Base-by-base conservation (phyloP, 2,888 invertebrate genomes). In the Sphecodes monilicornis region DNA sequence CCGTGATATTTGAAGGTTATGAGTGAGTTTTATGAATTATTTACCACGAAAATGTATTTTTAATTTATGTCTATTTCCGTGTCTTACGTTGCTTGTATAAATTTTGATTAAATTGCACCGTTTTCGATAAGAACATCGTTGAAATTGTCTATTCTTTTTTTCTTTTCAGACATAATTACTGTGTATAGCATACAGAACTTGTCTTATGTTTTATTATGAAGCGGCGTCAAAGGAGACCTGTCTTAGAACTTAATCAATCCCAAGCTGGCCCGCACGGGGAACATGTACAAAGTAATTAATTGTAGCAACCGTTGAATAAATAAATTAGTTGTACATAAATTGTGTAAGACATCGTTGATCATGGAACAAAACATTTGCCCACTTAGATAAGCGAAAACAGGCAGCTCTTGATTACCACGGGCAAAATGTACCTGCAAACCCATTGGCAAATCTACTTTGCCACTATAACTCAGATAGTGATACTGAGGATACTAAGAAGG, bases 391-490 rank as follows among this genome's bases (percentile, higher is more conserved):
- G 78, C 86, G 87, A 81, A 90, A 91, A 64, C 90, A 92, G 84
- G 84, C 90, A 54, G 88, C 83, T 68, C 87, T 82, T 36, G 92
- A 91, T 82, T 89, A 92, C 50, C 76, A 87, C 0, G 91, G 88
- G 26, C 91, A 92, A 76, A 93, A 92, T 84, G 93, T 91, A 80
- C 91, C 92, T 4, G 92, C 88, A 71, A 94, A 94, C 87, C 93
- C 94, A 0, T 79, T 94, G 69, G 91, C 92, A 50, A 93, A 92
- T 86, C 87, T 94, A 78, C 82, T 94, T 72, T 93, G 93, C n/a
- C 94, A 94, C 41, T 94, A 94, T 72, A 93, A 94, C 88, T 94
- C 94, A 0, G 94, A 94, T n/a, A 93, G 93, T 66, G 94, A 94
- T 73, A 88, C 87, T 0, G 94, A 94, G 39, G 92, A 92, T 3